A percentile compares a stretch with the other conserved stretches of the same genome.
Conservation (phyloP, 2,797 vertebrate species). For the Girardinus metallicus region DNA sequence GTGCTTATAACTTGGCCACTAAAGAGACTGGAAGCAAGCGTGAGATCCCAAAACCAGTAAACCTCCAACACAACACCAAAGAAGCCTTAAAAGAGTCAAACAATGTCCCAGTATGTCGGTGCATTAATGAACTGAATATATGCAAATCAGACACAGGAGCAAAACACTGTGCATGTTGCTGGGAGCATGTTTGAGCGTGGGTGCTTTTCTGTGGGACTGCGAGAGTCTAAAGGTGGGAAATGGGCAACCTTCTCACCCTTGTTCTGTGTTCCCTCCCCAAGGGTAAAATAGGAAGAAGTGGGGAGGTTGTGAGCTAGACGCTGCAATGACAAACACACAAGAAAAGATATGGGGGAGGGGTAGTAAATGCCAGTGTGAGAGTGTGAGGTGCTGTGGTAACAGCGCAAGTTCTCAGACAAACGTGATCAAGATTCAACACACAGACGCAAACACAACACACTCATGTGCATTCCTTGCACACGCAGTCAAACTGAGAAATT, state of each 20-base stretch:
- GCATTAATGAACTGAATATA: constrained; percentile 74
- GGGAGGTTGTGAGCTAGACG: constrained; percentile 60
- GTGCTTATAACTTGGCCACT: constrained; percentile 63
- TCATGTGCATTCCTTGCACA: constrained; percentile 49
- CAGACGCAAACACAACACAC: constrained; percentile 46
- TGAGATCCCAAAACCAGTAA: constrained; percentile 51
- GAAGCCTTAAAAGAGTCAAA: constrained; percentile 50
- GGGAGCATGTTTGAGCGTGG: constrained; percentile 48
- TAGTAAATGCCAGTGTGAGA: constrained; percentile 60
- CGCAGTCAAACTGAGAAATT: constrained; percentile 49
- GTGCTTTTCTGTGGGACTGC: constrained; percentile 59
- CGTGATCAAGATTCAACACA: constrained; percentile 67
- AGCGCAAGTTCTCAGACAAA: constrained; percentile 56
- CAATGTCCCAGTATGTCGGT: constrained; percentile 68
- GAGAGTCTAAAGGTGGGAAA: constrained; percentile 81
- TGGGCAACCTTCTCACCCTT: constrained; percentile 82
- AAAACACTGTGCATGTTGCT: constrained; percentile 59
- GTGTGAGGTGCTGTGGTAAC: constrained; percentile 65
- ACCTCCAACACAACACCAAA: constrained; percentile 44
- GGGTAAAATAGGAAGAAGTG: constrained; percentile 64
- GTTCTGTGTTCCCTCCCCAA: constrained; percentile 62
- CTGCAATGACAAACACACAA: constrained; percentile 56
- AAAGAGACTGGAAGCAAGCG: constrained; percentile 51
- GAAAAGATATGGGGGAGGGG: constrained; percentile 61
- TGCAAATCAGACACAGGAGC: constrained; percentile 66